Evolutionary conservation across 1,140 invertebrate species (phyloP).

Genomic region (Gonatopus flavifemur): DNA sequence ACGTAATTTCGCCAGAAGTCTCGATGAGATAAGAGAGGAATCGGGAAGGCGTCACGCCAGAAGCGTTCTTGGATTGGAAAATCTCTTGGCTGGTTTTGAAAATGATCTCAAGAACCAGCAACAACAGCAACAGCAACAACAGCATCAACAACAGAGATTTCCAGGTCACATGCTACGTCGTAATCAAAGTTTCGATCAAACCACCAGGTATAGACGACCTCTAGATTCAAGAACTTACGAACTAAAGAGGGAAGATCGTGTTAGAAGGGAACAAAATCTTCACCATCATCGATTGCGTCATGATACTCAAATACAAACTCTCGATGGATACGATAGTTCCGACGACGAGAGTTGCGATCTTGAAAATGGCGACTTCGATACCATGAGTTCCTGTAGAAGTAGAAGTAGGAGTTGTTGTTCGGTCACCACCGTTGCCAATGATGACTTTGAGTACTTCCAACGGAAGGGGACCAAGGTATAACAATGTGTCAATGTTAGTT

Average conservation of each 20-base stretch:
- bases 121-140: not conserved
- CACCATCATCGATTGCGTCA: slow-evolving; percentile 16
- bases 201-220: slow-evolving; percentile 33
- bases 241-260: slow-evolving; percentile 31
- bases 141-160: slow-evolving; percentile 8
- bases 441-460: slow-evolving; percentile 68
- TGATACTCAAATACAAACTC: slow-evolving; percentile 11
- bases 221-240: slow-evolving; percentile 45
- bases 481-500: too few relatives aligned
- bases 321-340: slow-evolving; percentile 49
- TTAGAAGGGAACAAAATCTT: slow-evolving; percentile 14
- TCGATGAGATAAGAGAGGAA: slow-evolving; percentile 50
- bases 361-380: slow-evolving; percentile 47
- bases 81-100: slow-evolving; percentile 22
- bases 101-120: slow-evolving; percentile 7
- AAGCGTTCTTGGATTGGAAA: slow-evolving; percentile 32
- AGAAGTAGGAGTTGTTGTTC: slow-evolving; percentile 61
- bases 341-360: slow-evolving; percentile 57
- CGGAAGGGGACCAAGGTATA: slow-evolving; percentile 45
- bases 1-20: slow-evolving; percentile 41
- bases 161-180: slow-evolving; percentile 35
- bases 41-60: slow-evolving; percentile 28
- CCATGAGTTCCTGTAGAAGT: slow-evolving; percentile 61
- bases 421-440: slow-evolving; percentile 67
- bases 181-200: slow-evolving; percentile 51